Evolutionary conservation across 2,797 vertebrate species (phyloP).

Genomic region (Characodon lateralis): DNA sequence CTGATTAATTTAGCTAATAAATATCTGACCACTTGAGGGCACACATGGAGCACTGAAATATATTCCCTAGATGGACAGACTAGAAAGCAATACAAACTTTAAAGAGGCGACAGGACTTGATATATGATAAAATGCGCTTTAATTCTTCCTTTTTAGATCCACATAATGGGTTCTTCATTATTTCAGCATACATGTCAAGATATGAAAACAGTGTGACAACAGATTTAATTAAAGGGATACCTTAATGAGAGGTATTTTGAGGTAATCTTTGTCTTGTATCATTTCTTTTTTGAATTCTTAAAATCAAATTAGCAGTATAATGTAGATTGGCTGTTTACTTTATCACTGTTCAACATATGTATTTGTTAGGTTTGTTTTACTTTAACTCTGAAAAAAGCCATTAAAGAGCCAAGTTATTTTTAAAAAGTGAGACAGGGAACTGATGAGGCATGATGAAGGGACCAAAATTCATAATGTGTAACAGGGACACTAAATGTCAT

Average conservation of each 20-base stretch:
- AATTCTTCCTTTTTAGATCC: neutral
- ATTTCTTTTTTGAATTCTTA: neutral
- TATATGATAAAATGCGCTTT: neutral
- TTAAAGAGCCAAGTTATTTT: slow-evolving; percentile 5
- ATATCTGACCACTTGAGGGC: neutral
- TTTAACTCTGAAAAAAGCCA: slow-evolving; percentile 1
- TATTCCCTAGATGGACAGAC: neutral
- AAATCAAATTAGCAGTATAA: neutral
- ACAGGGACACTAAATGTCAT: slow-evolving; percentile 17
- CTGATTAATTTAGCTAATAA: neutral
- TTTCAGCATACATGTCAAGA: neutral
- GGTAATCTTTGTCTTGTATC: neutral
- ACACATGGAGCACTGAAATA: neutral
- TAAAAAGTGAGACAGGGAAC: neutral
- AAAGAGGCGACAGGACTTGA: neutral
- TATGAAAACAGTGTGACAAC: neutral
- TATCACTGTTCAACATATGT: neutral
- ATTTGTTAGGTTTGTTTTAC: neutral
- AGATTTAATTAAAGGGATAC: neutral
- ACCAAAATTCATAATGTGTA: neutral
- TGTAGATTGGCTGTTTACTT: neutral
- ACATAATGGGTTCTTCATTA: neutral
- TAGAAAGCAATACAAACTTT: neutral
- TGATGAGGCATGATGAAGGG: slow-evolving; percentile 5
- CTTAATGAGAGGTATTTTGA: neutral